Evolutionary conservation across 2,113 vertebrate species (phyloP), one percentile per base, ranked within the genome.

Genomic region (Microcebus jonahi): DNA sequence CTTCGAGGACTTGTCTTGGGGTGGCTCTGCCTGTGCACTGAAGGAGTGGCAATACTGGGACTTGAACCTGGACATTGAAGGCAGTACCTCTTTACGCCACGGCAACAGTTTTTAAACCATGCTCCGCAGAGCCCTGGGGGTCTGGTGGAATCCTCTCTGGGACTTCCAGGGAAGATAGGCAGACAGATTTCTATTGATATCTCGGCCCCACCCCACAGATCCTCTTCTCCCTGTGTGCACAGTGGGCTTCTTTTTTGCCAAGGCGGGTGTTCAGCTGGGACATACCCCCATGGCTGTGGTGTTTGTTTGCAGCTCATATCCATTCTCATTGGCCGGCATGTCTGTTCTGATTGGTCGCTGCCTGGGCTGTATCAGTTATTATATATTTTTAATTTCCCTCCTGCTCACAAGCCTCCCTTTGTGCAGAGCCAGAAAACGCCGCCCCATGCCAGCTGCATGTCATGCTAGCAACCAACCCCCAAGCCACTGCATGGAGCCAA

Each of bases 231-330:
- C 15, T 11, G 0, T 57, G 23, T 39, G 31, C n/a, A 82, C 5
- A 0, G 0, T 20, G 34, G 53, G 5, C 42, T 79, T 92, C 68
- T n/a, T 48, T 53, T 23, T 70, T 65, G 20, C 89, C 18, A 8
- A 20, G 48, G 8, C 48, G 39, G 31, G 71, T 29, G 36, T 94
- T 55, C 1, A 1, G 5, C 81, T 34, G 20, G 68, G n/a, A 23
- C 0, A 4, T 23, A 2, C 2, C 63, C 36, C 7, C 25, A 5
- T 3, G 5, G 4, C 57, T 7, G 0, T 8, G 9, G 39, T 75
- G 3, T 53, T 89, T 53, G 18, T 61, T 75, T 89, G 23, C 18
- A 57, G 68, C 67, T 50, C 1, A 29, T 5, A 1, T 61, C 45
- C 31, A 13, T 75, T 48, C 39, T 92, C 48, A 14, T 7, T 59